These are phyloP conservation scores for Crax fasciolata DNA, from an alignment of 2,797 vertebrate species.

Conservation along the genomic window DNA sequence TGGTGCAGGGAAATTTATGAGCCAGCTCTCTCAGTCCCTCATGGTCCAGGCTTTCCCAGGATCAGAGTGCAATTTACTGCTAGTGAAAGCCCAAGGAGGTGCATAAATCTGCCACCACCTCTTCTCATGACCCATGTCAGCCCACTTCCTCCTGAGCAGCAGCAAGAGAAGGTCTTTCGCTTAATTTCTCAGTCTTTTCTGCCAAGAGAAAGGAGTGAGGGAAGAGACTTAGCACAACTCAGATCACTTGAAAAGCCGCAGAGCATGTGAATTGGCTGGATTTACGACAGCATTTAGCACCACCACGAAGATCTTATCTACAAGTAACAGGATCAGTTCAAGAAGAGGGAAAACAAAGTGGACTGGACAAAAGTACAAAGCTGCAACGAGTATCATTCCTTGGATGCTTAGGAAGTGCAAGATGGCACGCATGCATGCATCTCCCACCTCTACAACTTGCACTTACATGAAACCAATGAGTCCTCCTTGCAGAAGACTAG, in stretches of 20 bases:
- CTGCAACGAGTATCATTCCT: background rate
- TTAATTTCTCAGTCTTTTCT: background rate
- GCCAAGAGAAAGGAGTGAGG: background rate
- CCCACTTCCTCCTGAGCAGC: background rate
- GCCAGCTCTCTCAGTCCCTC: background rate
- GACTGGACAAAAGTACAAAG: background rate
- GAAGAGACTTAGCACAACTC: background rate
- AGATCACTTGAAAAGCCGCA: background rate
- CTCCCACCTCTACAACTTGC: background rate
- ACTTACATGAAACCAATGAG: background rate
- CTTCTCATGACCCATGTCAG: background rate
- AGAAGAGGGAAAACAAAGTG: background rate
- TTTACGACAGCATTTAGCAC: background rate
- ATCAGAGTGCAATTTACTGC: conserved; percentile 23
- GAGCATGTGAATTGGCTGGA: background rate
- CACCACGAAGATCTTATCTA: background rate
- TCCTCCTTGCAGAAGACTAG: background rate
- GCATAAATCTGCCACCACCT: conserved; percentile 10
- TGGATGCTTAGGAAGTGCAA: background rate
- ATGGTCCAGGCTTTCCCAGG: background rate
- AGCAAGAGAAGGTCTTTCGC: background rate
- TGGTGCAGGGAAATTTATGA: background rate
- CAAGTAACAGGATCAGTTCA: background rate
- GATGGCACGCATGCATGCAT: background rate
- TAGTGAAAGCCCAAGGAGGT: background rate